phyloP scores from a whole-genome alignment of 2,797 vertebrate genomes.

The Acridotheres tristis region DNA sequence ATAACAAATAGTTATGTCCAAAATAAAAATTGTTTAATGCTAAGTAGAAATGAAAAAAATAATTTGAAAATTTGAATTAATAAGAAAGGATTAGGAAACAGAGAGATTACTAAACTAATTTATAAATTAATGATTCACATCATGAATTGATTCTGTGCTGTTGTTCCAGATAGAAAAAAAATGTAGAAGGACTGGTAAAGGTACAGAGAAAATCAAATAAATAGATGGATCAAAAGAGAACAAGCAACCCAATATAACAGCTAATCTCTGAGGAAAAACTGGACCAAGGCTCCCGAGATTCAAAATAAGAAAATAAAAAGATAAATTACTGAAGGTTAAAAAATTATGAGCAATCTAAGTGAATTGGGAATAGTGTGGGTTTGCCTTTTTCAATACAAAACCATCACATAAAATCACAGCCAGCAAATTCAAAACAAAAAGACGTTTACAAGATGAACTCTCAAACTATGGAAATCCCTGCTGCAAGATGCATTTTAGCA shows the following conservation, averaged over 20 bases:
- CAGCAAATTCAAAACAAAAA: not conserved
- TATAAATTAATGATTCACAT: not conserved
- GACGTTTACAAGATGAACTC: not conserved
- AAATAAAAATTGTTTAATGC: not conserved
- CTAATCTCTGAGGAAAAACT: not conserved
- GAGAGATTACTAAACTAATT: not conserved
- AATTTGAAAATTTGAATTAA: not conserved
- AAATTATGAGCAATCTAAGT: not conserved
- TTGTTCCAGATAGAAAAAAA: not conserved
- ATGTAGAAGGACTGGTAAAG: not conserved
- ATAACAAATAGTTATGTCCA: not conserved
- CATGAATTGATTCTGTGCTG: not conserved
- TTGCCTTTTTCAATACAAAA: not conserved
- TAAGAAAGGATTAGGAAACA: not conserved
- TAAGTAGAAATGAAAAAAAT: not conserved
- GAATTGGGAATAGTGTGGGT: fast-evolving
- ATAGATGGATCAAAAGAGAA: not conserved
- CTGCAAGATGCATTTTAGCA: not conserved
- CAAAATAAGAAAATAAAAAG: not conserved
- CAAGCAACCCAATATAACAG: not conserved
- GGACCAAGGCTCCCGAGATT: not conserved
- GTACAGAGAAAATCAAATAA: not conserved
- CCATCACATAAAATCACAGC: not conserved
- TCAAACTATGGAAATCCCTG: not conserved
- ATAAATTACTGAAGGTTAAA: not conserved